Evolutionary conservation across 2,888 invertebrate species (phyloP).

Genomic region (Scaptomyza polygonia): DNA sequence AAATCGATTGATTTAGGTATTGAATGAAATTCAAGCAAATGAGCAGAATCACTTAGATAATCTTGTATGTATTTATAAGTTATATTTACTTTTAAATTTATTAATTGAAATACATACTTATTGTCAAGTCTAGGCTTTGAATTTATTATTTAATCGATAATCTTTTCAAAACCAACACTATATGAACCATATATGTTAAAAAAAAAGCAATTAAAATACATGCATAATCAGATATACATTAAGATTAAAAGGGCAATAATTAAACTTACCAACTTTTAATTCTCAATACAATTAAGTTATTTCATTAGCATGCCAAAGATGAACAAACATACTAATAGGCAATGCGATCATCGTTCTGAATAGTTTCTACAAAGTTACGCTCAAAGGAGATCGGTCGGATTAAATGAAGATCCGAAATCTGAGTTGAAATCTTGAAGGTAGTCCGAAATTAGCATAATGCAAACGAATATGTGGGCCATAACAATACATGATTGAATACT

Average conservation of each 20-base stretch:
- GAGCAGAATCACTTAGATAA: no score
- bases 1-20: not conserved
- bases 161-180: no score
- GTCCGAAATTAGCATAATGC: constrained; percentile 39
- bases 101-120: no score
- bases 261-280: constrained; percentile 18
- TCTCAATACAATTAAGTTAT: constrained; percentile 36
- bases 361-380: constrained; percentile 16
- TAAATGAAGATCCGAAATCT: constrained; percentile 15
- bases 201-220: constrained; percentile 2
- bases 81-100: no score
- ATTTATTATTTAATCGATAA: not conserved
- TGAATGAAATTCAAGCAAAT: no score
- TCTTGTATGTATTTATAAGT: no score
- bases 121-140: no score
- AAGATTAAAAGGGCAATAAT: not conserved
- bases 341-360: constrained; percentile 50
- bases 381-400: constrained; percentile 12
- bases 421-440: constrained; percentile 37
- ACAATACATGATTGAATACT: constrained; percentile 68
- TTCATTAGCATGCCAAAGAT: constrained; percentile 35
- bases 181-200: not conserved
- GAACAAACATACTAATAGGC: constrained; percentile 12
- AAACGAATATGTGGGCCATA: constrained; percentile 37
- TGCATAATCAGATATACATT: not conserved